Evolutionary conservation across 2,113 vertebrate species (phyloP).

Genomic region (Pomatorhinus ruficollis): DNA sequence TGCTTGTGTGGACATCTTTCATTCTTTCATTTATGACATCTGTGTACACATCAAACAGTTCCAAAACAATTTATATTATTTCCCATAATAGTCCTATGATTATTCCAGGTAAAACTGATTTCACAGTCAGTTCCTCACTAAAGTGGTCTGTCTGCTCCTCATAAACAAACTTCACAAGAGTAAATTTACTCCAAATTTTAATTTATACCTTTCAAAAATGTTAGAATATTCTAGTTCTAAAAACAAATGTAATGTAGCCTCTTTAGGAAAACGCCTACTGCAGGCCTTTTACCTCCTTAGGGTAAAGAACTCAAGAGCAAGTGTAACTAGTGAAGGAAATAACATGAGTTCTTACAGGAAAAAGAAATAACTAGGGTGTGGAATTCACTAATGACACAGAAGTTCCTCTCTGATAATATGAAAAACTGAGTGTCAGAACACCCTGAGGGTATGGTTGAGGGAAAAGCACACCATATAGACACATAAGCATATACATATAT

Average conservation of each 20-base stretch:
- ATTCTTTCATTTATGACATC: constrained; percentile 3
- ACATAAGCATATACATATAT: background rate
- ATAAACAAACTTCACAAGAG: background rate
- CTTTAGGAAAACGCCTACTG: background rate
- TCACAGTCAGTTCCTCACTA: background rate
- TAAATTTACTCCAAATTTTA: background rate
- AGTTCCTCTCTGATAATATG: background rate
- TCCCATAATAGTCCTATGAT: background rate
- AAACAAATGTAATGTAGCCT: background rate
- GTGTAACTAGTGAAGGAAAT: background rate
- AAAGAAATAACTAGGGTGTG: background rate
- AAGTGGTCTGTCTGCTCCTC: background rate
- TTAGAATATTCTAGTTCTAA: background rate
- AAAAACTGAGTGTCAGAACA: background rate
- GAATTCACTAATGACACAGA: background rate
- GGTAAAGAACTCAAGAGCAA: background rate
- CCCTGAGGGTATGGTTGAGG: background rate
- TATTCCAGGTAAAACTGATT: background rate
- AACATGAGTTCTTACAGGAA: background rate
- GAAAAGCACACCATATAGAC: background rate
- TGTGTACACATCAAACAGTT: constrained; percentile 27
- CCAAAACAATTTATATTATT: background rate
- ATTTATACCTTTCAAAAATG: background rate
- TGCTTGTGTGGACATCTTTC: background rate
- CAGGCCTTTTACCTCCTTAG: background rate